Base-by-base conservation (phyloP, 2,888 invertebrate genomes). In the Nephrotoma appendiculata region DNA sequence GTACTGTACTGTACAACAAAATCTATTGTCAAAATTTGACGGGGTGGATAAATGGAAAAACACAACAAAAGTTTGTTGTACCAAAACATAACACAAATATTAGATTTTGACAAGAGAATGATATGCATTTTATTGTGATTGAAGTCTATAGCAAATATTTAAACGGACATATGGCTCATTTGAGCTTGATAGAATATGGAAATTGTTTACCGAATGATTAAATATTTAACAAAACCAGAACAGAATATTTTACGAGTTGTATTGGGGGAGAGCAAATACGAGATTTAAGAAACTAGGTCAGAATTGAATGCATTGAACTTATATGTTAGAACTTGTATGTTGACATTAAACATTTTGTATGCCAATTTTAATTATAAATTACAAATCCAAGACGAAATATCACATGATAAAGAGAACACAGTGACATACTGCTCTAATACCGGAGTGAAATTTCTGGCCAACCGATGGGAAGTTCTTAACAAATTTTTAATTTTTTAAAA, bases 81-180 rank as follows among this genome's bases (percentile, higher is more conserved):
- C 71, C 71, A 5, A 52, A 44, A 52, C 12, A 52, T 15, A 71
- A 71, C 71, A 71, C 71, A 71, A 71, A 71, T 71, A 71, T 71
- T 71, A 71, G 71, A 71, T 71, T 71, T 71, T 71, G 71, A 71
- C 71, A 71, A 71, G 71, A 71, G 71, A 71, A 71, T 71, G 71
- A 71, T 71, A 71, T 71, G 71, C 71, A 71, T 19, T 71, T 71
- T 71, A 71, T 71, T 71, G 71, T 71, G 71, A 71, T 71, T 71
- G 71, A 71, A 44, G 44, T 9, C 44, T 44, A 44, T 44, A 71
- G 71, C 71, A 71, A 31, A 84, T 83, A 83, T 41, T 83, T 41
- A 45, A 85, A 5, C 85, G 85, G 85, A 85, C 85, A 85, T 85
- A 85, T 85, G 85, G 85, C 44, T 85, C 85, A 85, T 85, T 85